phyloP scores from a whole-genome alignment of 1,140 invertebrate genomes.

The Cylas formicarius region DNA sequence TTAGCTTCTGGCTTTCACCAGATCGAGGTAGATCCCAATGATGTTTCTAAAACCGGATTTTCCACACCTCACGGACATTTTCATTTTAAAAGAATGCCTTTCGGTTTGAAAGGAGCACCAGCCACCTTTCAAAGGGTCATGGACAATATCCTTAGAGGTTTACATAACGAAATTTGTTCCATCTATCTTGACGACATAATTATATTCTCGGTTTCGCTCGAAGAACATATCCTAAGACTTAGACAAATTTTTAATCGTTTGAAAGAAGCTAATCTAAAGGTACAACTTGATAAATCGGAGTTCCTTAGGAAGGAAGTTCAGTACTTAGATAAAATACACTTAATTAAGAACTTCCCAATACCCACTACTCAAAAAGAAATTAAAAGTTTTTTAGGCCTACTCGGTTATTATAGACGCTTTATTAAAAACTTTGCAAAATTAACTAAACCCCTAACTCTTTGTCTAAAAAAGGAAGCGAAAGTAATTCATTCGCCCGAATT shows the following conservation, averaged over 20 bases:
- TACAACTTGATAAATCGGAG: conserved; percentile 21
- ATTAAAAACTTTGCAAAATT: conserved; percentile 16
- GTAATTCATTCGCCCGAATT: conserved; percentile 1
- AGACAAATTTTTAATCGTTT: conserved; percentile 10
- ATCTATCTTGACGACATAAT: conserved; percentile 15
- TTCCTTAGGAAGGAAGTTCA: conserved; percentile 6
- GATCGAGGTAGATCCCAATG: conserved; percentile 25
- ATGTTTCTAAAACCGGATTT: conserved; percentile 14
- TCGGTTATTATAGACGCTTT: conserved; percentile 11
- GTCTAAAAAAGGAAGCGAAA: conserved; percentile 10
- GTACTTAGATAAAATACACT: conserved; percentile 12
- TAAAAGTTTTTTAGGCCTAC: conserved; percentile 10
- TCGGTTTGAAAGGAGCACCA: conserved; percentile 16
- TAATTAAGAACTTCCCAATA: conserved; percentile 15
- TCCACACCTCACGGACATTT: conserved; percentile 11
- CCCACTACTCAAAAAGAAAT: conserved; percentile 14
- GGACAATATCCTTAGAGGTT: conserved; percentile 8
- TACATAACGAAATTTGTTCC: conserved; percentile 11
- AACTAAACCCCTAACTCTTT: conserved; percentile 12
- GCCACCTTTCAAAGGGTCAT: conserved; percentile 7
- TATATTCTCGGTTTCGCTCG: conserved; percentile 10
- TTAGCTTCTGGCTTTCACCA: conserved; percentile 35
- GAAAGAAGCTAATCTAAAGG: conserved; percentile 15
- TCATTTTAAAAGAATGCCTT: conserved; percentile 18
- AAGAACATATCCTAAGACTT: conserved; percentile 13